These are phyloP conservation scores for Cassiopea andromeda DNA, from an alignment of 30 jellyfish, hydroid and myxozoan genomes.

Conservation along the genomic window DNA sequence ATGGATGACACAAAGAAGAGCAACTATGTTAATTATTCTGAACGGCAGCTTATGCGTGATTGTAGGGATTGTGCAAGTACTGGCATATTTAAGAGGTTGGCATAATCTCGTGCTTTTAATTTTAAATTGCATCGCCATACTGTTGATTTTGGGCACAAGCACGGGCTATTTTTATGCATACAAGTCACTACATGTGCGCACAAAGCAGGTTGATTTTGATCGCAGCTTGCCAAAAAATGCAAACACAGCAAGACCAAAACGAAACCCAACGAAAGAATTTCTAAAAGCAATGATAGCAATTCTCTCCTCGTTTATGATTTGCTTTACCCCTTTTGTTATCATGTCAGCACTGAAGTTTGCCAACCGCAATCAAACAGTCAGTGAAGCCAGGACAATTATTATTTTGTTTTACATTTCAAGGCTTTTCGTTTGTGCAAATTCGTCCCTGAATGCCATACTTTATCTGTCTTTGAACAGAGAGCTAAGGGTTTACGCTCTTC, in stretches of 20 bases:
- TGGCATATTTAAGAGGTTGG: not conserved
- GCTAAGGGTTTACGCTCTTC: constrained; percentile 18
- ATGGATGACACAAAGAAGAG: constrained; percentile 37
- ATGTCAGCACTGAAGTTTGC: not conserved
- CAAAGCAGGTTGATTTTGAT: constrained; percentile 8
- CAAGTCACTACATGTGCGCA: constrained; percentile 20
- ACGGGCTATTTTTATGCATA: constrained; percentile 17
- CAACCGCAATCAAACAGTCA: not conserved
- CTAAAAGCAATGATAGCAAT: constrained; percentile 13
- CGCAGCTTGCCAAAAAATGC: constrained; percentile 3
- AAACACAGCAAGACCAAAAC: not conserved
- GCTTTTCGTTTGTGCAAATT: constrained; percentile 30
- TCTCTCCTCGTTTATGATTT: not conserved
- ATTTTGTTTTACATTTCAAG: constrained; percentile 10
- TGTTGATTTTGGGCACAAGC: constrained; percentile 16
- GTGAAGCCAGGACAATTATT: not conserved
- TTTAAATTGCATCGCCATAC: constrained; percentile 18
- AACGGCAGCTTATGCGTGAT: constrained; percentile 1
- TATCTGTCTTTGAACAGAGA: constrained; percentile 33
- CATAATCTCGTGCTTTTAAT: not conserved
- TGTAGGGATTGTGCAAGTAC: not conserved
- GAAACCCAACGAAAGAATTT: constrained; percentile 34
- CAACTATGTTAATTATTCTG: constrained; percentile 2
- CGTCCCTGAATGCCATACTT: constrained; percentile 21
- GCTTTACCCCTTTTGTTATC: constrained; percentile 30